A percentile compares a stretch with the other conserved stretches of the same genome.
These are phyloP conservation scores for Chondrosia reniformis DNA, from an alignment of 37 sponge, comb jelly and placozoan genomes.

Conservation along the genomic window DNA sequence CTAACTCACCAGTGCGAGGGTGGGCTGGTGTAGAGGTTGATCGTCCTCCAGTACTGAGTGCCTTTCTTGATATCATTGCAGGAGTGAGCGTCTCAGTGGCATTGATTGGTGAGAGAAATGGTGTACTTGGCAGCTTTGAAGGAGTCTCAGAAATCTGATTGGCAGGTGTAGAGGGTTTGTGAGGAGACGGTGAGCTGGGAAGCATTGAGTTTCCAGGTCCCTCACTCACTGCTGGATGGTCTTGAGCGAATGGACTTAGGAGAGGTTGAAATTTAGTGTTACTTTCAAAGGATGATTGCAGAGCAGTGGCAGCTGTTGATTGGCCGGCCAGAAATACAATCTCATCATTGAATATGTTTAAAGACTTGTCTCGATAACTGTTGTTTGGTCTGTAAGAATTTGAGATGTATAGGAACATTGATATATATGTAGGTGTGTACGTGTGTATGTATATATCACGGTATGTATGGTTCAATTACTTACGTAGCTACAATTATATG, in stretches of 20 bases:
- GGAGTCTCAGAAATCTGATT: not conserved
- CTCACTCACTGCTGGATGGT: not conserved
- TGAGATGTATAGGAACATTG: no score
- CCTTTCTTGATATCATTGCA: no score
- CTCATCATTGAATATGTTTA: no score
- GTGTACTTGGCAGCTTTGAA: not conserved
- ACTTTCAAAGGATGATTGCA: slow-evolving; percentile 12
- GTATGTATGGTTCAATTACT: not conserved
- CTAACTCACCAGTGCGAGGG: no score
- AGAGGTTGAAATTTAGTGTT: not conserved
- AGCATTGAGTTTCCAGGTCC: no score
- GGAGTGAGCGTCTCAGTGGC: not conserved
- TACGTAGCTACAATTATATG: no score
- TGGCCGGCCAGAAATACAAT: no score
- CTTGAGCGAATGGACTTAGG: not conserved
- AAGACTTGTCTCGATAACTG: no score
- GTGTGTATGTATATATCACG: not conserved
- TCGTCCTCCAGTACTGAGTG: no score
- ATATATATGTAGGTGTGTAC: not conserved
- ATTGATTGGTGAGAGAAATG: slow-evolving; percentile 19
- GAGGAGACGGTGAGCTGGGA: not conserved
- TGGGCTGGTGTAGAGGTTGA: no score
- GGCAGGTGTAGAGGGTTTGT: not conserved
- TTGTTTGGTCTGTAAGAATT: no score
- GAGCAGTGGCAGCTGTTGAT: not conserved